phyloP scores from a whole-genome alignment of 2,888 invertebrate species.

The Nephrotoma appendiculata region DNA sequence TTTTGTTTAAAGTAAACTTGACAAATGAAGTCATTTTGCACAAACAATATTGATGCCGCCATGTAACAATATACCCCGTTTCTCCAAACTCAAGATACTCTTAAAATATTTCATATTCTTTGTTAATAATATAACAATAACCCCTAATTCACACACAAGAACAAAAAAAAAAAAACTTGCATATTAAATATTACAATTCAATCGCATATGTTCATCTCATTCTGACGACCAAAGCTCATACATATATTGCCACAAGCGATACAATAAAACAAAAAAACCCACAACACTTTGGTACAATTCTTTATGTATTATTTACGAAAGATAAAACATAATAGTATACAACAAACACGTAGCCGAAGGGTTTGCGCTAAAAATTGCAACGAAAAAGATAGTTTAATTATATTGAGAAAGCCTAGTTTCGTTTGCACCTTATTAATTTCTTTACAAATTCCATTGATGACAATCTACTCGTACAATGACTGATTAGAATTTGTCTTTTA shows the following conservation, averaged over 20 bases:
- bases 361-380: background rate
- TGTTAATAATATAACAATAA: background rate
- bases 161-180: background rate
- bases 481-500: too few species aligned
- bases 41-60: background rate
- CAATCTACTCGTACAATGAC: too few species aligned
- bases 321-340: background rate
- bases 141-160: background rate
- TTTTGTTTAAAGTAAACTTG: background rate
- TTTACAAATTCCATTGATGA: too few species aligned
- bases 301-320: background rate
- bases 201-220: background rate
- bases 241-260: background rate
- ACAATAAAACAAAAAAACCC: background rate
- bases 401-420: too few species aligned
- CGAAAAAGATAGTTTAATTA: background rate
- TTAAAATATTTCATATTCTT: background rate
- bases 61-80: background rate
- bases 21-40: background rate
- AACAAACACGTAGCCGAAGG: background rate
- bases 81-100: background rate
- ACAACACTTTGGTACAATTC: background rate
- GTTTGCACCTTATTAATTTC: too few species aligned
- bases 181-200: background rate
- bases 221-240: background rate